phyloP scores from a whole-genome alignment of 1,140 invertebrate species.

The Idris sp. region DNA sequence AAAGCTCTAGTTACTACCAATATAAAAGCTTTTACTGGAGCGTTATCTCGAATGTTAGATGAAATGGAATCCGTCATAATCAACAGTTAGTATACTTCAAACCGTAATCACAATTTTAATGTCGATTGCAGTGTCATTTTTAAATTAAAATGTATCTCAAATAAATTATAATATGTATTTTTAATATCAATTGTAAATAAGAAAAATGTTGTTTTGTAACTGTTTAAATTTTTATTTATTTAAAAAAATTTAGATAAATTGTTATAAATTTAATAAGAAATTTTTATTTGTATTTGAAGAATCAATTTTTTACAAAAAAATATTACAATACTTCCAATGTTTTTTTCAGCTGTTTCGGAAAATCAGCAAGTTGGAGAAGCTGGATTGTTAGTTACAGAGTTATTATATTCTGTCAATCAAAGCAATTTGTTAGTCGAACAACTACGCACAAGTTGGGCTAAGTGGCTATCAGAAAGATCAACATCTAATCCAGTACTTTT shows the following conservation, averaged over 20 bases:
- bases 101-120: no score
- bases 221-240: neutral
- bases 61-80: constrained; percentile 81
- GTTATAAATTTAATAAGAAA: no score
- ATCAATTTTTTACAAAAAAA: no score
- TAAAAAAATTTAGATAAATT: no score
- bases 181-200: constrained; percentile 1
- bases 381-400: constrained; percentile 76
- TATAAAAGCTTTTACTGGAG: constrained; percentile 78
- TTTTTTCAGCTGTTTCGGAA: constrained; percentile 76
- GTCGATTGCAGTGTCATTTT: no score
- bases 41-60: constrained; percentile 80
- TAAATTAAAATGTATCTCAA: no score
- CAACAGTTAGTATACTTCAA: constrained; percentile 75
- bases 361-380: constrained; percentile 79
- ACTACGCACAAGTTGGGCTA: constrained; percentile 71
- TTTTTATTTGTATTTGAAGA: no score
- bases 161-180: neutral
- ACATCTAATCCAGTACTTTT: constrained; percentile 76
- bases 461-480: constrained; percentile 75
- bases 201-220: neutral
- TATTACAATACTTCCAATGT: no score
- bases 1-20: constrained; percentile 78
- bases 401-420: constrained; percentile 78
- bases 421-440: constrained; percentile 70